Evolutionary conservation across 2,113 vertebrate species (phyloP), one percentile per base, ranked within the genome.

Genomic region (Dipodomys merriami): DNA sequence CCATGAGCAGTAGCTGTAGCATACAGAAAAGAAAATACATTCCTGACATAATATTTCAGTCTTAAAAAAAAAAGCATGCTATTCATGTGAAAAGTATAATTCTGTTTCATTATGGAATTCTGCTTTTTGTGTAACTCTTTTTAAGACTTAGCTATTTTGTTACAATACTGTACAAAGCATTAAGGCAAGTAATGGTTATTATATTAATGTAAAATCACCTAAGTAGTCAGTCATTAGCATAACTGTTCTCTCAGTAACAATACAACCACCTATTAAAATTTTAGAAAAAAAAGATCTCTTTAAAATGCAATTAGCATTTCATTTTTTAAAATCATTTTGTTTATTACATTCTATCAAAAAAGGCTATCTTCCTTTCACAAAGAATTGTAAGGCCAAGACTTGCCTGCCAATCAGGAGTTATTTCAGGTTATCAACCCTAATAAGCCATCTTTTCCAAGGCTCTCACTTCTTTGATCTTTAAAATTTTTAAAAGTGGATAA

Each of bases 221-320:
- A 98, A 98, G 97, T 95, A 98, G 96, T 97, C 96, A 95, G 95
- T 95, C 97, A 98, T 98, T 98, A 98, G 97, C 98, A 98, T 98
- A 98, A 98, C 97, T 95, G 97, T 97, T 97, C 97, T 97, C 93
- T 96, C 94, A 10, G 57, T 96, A 98, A 98, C 98, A 98, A 98
- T 98, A 96, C 97, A 97, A 92, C 83, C 95, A 97, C 91, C 97
- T 97, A 83, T 95, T 95, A 96, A 96, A 95, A 80, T 91, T 62
- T 87, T 19, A 76, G 49, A 64, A 13, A 76, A 91, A 93, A 91
- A 20, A 83, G 30, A 33, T 46, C 97, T 97, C 96, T 97, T 98
- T 96, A 98, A 98, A 98, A 98, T 96, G 96, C 97, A 98, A 98
- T 98, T 98, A 98, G 96, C 97, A 97, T 98, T 98, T 98, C 97